Conservation (phyloP, 2,797 vertebrate species). For the Ctenosaura bakeri region DNA sequence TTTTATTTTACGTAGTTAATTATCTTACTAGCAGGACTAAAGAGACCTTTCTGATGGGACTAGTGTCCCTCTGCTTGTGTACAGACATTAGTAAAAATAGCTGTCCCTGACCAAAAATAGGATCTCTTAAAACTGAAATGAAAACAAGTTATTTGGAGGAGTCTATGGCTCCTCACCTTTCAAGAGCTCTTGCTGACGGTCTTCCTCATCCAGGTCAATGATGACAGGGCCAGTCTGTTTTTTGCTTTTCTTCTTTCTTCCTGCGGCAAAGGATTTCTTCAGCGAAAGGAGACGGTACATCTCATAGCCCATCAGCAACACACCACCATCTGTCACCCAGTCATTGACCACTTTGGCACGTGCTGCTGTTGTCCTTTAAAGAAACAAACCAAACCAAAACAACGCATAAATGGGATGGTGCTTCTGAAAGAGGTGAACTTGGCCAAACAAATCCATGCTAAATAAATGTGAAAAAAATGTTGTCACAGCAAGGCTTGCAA, state of each 20-base stretch:
- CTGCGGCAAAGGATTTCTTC: slow-evolving; percentile 96
- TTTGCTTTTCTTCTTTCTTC: slow-evolving; percentile 97
- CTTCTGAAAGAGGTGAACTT: not conserved
- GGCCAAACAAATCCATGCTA: slow-evolving; percentile 18
- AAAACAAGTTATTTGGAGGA: not conserved
- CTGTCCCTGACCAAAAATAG: not conserved
- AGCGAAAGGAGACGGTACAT: slow-evolving; percentile 98
- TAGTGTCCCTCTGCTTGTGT: not conserved
- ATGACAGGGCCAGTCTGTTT: slow-evolving; percentile 95
- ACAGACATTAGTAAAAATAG: not conserved
- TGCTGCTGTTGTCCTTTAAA: slow-evolving; percentile 89
- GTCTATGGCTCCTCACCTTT: slow-evolving; percentile 84
- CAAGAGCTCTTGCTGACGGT: slow-evolving; percentile 96
- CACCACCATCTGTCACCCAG: slow-evolving; percentile 94
- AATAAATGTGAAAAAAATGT: slow-evolving; percentile 21
- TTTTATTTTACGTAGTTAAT: not conserved
- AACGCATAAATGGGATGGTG: slow-evolving; percentile 19
- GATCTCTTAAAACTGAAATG: not conserved
- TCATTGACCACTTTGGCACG: slow-evolving; percentile 96
- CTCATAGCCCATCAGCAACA: slow-evolving; percentile 98
- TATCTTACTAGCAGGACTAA: not conserved
- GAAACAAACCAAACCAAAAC: slow-evolving; percentile 38
- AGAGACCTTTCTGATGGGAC: not conserved
- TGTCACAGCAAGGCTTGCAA: not conserved
- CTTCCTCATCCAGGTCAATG: slow-evolving; percentile 98